Base-by-base conservation (phyloP, 2,797 vertebrate species). In the Anguilla marmorata region DNA sequence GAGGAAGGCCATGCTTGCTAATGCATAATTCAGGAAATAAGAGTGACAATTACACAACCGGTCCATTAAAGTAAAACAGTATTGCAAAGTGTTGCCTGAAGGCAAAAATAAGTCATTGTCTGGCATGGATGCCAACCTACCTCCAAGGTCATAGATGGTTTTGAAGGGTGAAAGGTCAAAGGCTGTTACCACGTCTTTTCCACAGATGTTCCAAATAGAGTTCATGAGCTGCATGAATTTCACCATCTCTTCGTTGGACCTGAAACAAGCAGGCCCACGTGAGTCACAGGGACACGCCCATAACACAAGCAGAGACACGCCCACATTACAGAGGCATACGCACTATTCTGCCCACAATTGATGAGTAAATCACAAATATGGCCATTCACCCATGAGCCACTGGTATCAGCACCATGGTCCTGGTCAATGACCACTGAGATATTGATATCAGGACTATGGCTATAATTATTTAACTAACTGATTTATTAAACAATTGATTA, bases 201-300 rank as follows among this genome's bases (percentile, higher is more conserved):
- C 95, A 48, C 92, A 91, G 21, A 95, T 86, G 2, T 92, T 91
- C 95, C 95, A 96, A 37, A 92, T 24, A 0, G 93, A 94, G 90
- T 94, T 93, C 90, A 96, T 92, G 3, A 90, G 92, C 1, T 87
- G 86, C 93, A 95, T 92, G 90, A 96, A 96, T 56, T 30, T 92
- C n/a, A 93, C 3, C 87, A 90, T 94, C 90, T 96, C 97, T 14
- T 95, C 96, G 74, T 98, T 96, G 0, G 97, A 97, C 92, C 98
- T 99, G 91, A 45, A 91, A 92, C 85, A 27, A 3, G 87, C 92
- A 89, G 79, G 4, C 74, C 74, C 74, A 21, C 33, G 14, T 79
- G 11, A 72, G 1, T 2, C 8, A 82, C 58, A 54, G 16, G 80
- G 16, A 86, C 84, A 83, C 72, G 85, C 80, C 76, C 83, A 88